phyloP scores from a whole-genome alignment of 2,113 vertebrate species.

The Ammodytes marinus region DNA sequence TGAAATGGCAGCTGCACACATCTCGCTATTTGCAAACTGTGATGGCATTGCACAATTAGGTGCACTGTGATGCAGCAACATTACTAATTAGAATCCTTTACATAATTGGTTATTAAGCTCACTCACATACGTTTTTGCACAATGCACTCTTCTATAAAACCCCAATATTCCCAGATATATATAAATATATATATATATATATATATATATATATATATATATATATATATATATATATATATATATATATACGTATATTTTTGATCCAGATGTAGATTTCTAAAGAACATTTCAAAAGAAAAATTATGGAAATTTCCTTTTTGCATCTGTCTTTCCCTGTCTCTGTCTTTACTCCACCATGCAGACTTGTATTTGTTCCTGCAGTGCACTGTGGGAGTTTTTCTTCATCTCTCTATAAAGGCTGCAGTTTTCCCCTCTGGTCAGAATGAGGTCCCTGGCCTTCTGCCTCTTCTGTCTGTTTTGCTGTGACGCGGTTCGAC shows the following conservation, averaged over 20 bases:
- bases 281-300: neutral
- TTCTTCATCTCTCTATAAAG: constrained; percentile 9
- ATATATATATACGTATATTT: neutral
- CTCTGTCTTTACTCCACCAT: neutral
- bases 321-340: neutral
- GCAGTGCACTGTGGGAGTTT: neutral
- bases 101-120: neutral
- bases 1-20: neutral
- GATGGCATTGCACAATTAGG: neutral
- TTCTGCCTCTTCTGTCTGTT: constrained; percentile 71
- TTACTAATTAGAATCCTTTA: neutral
- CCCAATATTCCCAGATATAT: neutral
- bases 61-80: neutral
- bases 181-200: too few species aligned
- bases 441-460: constrained; percentile 71
- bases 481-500: constrained; percentile 56
- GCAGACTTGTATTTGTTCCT: neutral
- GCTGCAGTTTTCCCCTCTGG: constrained; percentile 32
- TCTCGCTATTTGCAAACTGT: neutral
- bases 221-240: too few species aligned
- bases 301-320: neutral
- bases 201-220: too few species aligned
- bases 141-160: neutral
- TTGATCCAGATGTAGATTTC: neutral
- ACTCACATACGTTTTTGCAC: neutral